phyloP scores from a whole-genome alignment of 1,140 invertebrate species.

The Mercenaria mercenaria region DNA sequence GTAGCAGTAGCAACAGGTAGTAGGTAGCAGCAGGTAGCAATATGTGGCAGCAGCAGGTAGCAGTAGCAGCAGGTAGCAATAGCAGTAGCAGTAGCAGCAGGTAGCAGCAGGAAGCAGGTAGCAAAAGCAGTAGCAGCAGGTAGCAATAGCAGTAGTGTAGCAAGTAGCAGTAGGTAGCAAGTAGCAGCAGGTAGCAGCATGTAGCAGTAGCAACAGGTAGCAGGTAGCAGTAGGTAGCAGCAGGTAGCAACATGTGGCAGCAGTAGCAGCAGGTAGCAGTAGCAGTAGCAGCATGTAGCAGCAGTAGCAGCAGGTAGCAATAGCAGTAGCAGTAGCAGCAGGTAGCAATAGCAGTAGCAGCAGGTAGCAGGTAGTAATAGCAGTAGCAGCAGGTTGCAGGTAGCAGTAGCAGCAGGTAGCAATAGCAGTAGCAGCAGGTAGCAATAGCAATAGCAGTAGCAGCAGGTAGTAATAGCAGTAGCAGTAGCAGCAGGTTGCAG shows the following conservation, averaged over 20 bases:
- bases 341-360: not conserved
- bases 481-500: conserved; percentile 6
- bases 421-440: conserved; percentile 50
- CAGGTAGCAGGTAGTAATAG: not conserved
- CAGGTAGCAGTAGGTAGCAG: no score
- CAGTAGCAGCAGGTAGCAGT: no score
- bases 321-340: conserved; percentile 33
- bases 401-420: conserved; percentile 14
- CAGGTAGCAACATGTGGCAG: no score
- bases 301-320: conserved; percentile 6
- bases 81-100: not conserved
- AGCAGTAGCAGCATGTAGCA: not conserved
- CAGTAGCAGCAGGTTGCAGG: not conserved
- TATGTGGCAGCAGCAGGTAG: no score
- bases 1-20: not conserved
- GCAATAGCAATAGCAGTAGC: conserved; percentile 39
- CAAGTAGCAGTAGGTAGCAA: conserved; percentile 3
- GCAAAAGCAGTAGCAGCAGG: conserved; percentile 8
- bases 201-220: no score
- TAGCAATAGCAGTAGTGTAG: conserved; percentile 2
- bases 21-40: no score
- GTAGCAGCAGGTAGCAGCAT: not conserved
- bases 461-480: not conserved
- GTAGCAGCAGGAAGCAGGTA: conserved; percentile 9
- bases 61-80: no score